These are phyloP conservation scores for Ophion ventricosus DNA, from an alignment of 2,888 invertebrate species.

Conservation along the genomic window DNA sequence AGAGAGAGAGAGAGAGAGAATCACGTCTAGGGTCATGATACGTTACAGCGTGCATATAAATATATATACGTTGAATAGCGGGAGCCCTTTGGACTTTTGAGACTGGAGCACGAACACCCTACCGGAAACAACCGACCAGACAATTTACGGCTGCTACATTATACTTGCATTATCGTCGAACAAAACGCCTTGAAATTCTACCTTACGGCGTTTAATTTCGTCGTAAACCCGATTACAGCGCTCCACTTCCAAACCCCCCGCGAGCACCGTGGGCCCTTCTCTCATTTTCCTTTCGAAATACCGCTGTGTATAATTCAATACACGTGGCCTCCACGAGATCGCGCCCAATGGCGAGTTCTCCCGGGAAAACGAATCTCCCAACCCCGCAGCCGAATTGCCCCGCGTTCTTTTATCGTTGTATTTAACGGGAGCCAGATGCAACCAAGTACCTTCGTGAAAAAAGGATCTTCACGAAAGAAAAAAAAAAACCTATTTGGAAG, in stretches of 20 bases:
- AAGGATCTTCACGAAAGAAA: neutral
- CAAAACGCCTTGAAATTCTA: constrained; percentile 42
- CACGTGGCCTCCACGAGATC: neutral
- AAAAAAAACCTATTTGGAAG: neutral
- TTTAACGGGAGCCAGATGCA: constrained; percentile 39
- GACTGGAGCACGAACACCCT: constrained; percentile 3
- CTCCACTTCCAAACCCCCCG: neutral
- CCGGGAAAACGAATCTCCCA: constrained; percentile 9
- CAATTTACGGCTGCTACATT: constrained; percentile 56
- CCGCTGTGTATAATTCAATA: neutral
- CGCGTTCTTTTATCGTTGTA: constrained; percentile 30
- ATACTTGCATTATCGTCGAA: constrained; percentile 37
- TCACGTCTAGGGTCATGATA: constrained; percentile 12
- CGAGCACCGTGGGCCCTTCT: neutral
- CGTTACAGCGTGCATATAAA: neutral
- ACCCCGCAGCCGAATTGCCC: neutral
- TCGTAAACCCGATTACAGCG: constrained; percentile 25
- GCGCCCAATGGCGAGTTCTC: constrained; percentile 18
- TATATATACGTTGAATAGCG: neutral
- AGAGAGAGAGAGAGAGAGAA: neutral
- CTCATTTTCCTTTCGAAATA: neutral
- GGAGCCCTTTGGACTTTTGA: constrained; percentile 47
- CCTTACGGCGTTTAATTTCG: constrained; percentile 32
- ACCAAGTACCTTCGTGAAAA: constrained; percentile 26
- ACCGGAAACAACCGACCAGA: constrained; percentile 19